Conservation (phyloP, 2,888 invertebrate genomes). For the Drosophila algonquin region DNA sequence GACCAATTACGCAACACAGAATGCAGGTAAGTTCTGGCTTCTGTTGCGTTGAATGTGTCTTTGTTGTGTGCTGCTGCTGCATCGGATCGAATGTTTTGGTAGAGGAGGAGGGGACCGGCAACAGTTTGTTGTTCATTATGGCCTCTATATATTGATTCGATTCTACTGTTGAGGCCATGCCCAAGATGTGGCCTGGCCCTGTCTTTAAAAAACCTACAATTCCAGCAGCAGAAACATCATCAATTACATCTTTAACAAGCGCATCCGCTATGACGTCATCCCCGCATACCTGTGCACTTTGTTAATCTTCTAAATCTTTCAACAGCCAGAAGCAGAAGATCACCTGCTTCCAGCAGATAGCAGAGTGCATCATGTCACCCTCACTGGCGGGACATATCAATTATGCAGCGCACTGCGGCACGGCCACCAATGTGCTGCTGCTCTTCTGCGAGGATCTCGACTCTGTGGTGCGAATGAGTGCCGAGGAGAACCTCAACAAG, state of each 20-base stretch:
- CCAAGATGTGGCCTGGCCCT: background rate
- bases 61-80: background rate
- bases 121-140: constrained; percentile 58
- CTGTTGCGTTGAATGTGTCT: background rate
- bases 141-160: constrained; percentile 1
- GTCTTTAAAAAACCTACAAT: accelerated
- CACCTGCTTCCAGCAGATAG: constrained; percentile 88
- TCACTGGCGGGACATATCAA: constrained; percentile 85
- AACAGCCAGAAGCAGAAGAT: constrained; percentile 91
- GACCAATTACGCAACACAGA: constrained; percentile 83
- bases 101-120: constrained; percentile 50
- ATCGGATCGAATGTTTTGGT: background rate
- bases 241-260: background rate
- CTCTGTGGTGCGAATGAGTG: constrained; percentile 91
- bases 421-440: constrained; percentile 89
- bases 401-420: constrained; percentile 88
- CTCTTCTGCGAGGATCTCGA: constrained; percentile 90
- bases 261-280: constrained; percentile 51
- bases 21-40: constrained; percentile 80
- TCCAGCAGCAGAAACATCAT: background rate
- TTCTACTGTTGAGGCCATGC: background rate
- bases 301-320: background rate
- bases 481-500: constrained; percentile 92
- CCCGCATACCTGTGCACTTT: constrained; percentile 8
- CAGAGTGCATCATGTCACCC: constrained; percentile 87